Conservation (phyloP, 2,888 invertebrate species). For the Argynnis bischoffii region DNA sequence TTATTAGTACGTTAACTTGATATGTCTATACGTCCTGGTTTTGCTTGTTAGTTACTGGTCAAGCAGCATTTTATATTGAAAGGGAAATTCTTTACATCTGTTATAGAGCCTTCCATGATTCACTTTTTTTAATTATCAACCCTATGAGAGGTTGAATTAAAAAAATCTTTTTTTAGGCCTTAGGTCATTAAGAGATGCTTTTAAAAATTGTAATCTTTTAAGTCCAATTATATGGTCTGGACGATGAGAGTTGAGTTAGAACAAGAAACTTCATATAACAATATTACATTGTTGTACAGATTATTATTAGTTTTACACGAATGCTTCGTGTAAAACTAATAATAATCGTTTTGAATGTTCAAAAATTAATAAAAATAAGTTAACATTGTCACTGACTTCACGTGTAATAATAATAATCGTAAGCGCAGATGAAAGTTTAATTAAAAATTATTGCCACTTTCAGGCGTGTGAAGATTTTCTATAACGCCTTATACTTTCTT, state of each 20-base stretch:
- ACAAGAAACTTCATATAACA: no score
- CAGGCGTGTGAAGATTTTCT: constrained; percentile 31
- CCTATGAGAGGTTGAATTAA: no score
- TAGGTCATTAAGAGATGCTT: no score
- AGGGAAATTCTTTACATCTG: background rate
- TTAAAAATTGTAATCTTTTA: no score
- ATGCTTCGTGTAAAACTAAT: no score
- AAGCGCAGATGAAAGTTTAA: constrained; percentile 30
- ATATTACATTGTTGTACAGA: no score
- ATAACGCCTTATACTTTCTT: constrained; percentile 15
- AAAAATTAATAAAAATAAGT: background rate
- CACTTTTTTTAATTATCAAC: background rate
- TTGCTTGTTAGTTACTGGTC: background rate
- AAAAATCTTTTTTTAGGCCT: no score
- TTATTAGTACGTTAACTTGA: constrained; percentile 16
- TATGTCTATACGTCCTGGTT: constrained; percentile 3
- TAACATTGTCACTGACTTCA: background rate
- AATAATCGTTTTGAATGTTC: background rate
- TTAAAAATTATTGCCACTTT: constrained; percentile 35
- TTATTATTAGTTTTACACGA: no score
- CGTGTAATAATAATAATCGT: constrained; percentile 10
- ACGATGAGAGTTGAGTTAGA: no score
- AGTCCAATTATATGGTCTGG: no score
- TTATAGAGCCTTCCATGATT: background rate
- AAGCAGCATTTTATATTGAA: background rate